These are phyloP conservation scores for Micromesistius poutassou DNA, from an alignment of 2,797 vertebrate genomes.

Conservation along the genomic window DNA sequence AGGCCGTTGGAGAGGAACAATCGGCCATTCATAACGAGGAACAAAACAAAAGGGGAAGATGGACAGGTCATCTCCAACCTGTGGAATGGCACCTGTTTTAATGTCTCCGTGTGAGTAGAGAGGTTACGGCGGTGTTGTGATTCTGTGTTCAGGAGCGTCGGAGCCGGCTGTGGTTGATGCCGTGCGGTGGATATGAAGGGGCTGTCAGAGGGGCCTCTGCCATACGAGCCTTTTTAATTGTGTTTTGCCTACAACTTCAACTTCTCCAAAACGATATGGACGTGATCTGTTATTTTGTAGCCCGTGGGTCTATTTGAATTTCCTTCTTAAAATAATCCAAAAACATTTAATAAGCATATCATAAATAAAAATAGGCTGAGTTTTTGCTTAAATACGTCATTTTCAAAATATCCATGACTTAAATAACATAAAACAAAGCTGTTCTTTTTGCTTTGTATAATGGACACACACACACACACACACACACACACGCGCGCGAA, in stretches of 20 bases:
- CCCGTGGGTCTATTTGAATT: not conserved
- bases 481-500: not conserved
- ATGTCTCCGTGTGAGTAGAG: slow-evolving; percentile 72
- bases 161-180: slow-evolving; percentile 31
- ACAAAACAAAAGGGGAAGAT: slow-evolving; percentile 14
- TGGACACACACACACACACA: not conserved
- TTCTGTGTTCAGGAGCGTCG: slow-evolving; percentile 62
- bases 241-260: not conserved
- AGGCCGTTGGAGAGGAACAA: slow-evolving; percentile 68
- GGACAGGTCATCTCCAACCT: slow-evolving; percentile 29
- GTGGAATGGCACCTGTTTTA: slow-evolving; percentile 66
- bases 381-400: not conserved
- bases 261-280: not conserved
- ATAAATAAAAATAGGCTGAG: not conserved
- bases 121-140: slow-evolving; percentile 72
- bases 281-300: not conserved
- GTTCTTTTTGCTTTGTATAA: not conserved
- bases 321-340: not conserved
- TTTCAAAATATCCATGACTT: not conserved
- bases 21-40: slow-evolving; percentile 68
- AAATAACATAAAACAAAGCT: slow-evolving; percentile 6
- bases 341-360: not conserved
- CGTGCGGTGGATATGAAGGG: not conserved
- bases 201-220: not conserved
- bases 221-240: not conserved